Conservation (phyloP, 2,797 vertebrate species). For the Natrix natrix region DNA sequence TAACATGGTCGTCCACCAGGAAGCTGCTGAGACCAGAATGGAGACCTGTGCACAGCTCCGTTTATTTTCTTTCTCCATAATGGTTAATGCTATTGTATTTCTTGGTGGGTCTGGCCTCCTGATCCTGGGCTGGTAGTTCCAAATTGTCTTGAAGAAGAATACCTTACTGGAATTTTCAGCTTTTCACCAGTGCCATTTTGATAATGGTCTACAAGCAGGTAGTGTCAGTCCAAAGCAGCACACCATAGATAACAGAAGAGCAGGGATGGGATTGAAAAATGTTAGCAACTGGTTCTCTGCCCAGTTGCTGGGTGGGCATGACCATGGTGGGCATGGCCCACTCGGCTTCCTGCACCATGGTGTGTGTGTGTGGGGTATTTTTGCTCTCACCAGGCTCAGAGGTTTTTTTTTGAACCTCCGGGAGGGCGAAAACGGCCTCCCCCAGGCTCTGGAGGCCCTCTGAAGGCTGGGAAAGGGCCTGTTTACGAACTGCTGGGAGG, state of each 20-base stretch:
- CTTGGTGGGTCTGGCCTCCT: neutral
- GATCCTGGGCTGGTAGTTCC: neutral
- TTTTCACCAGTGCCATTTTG: neutral
- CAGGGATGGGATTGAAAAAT: too few relatives aligned
- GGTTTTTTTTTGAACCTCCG: too few relatives aligned
- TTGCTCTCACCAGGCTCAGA: too few relatives aligned
- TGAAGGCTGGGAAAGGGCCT: too few relatives aligned
- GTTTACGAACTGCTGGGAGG: too few relatives aligned
- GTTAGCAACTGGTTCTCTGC: too few relatives aligned
- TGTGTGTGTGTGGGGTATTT: too few relatives aligned
- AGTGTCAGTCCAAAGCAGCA: neutral
- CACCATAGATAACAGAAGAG: neutral
- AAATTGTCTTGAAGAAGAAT: neutral
- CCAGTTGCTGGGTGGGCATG: too few relatives aligned
- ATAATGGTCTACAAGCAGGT: neutral
- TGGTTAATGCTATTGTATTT: neutral
- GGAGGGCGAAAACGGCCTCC: too few relatives aligned
- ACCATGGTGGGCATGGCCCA: too few relatives aligned
- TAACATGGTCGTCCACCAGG: neutral
- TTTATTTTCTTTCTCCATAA: neutral
- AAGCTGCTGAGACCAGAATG: neutral
- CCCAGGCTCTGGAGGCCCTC: too few relatives aligned
- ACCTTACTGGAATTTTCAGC: neutral
- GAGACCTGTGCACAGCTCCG: neutral
- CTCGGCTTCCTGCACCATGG: too few relatives aligned